Conservation (phyloP, 2,797 vertebrate species). For the Labeo calbasu region DNA sequence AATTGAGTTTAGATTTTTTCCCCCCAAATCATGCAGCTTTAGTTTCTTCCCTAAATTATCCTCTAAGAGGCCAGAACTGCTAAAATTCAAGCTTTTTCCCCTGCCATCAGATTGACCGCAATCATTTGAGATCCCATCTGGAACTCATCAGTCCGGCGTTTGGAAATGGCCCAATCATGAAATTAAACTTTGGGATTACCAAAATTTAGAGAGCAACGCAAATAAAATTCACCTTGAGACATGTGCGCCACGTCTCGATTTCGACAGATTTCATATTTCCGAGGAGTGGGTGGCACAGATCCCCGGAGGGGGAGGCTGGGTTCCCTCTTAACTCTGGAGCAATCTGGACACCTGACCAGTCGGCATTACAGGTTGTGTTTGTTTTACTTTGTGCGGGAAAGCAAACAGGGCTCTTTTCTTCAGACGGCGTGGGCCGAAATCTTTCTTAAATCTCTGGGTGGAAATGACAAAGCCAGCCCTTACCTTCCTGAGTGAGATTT, state of each 20-base stretch:
- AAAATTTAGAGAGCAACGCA: constrained; percentile 57
- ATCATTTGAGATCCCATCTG: constrained; percentile 62
- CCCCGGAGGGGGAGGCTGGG: constrained; percentile 20
- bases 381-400: constrained; percentile 53
- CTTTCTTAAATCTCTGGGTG: constrained; percentile 33
- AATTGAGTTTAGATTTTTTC: neutral
- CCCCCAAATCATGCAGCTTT: neutral
- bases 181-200: constrained; percentile 66
- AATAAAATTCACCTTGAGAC: constrained; percentile 58
- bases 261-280: constrained; percentile 25
- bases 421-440: constrained; percentile 39
- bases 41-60: constrained; percentile 17
- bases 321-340: constrained; percentile 32
- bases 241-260: constrained; percentile 24
- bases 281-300: constrained; percentile 32
- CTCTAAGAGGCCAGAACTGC: constrained; percentile 56
- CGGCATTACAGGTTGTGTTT: constrained; percentile 45
- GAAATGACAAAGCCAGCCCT: constrained; percentile 29
- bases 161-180: constrained; percentile 64
- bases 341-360: constrained; percentile 46
- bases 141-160: constrained; percentile 60
- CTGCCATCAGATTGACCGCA: constrained; percentile 59
- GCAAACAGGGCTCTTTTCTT: constrained; percentile 45
- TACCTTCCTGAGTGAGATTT: constrained; percentile 34
- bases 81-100: constrained; percentile 56